These are phyloP conservation scores for Ennomos quercinarius DNA, from an alignment of 2,888 invertebrate genomes.

Conservation along the genomic window DNA sequence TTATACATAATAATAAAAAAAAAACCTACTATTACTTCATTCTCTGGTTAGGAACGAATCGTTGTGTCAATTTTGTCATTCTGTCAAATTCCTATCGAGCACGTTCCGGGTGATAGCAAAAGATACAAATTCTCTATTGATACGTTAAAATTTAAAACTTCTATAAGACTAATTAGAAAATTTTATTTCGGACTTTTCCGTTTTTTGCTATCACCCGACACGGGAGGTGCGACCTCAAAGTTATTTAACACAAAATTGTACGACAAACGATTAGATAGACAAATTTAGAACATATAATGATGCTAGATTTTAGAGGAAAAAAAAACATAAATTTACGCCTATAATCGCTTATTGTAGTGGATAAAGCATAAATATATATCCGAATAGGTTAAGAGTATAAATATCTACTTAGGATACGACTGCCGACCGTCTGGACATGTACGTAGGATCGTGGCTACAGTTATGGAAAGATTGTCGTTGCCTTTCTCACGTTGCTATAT, in stretches of 20 bases:
- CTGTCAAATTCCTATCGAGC: slow-evolving; percentile 63
- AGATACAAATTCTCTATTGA: slow-evolving; percentile 40
- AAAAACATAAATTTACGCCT: slow-evolving; percentile 63
- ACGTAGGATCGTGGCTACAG: slow-evolving; percentile 4
- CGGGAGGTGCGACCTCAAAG: slow-evolving; percentile 66
- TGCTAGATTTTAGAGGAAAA: slow-evolving; percentile 60
- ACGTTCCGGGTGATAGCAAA: slow-evolving; percentile 29
- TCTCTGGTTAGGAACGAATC: slow-evolving; percentile 54
- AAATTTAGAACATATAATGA: slow-evolving; percentile 70
- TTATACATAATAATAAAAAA: slow-evolving; percentile 58
- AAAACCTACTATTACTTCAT: slow-evolving; percentile 47
- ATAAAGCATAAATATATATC: slow-evolving; percentile 62
- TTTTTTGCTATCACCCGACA: slow-evolving; percentile 29
- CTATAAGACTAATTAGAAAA: slow-evolving; percentile 43
- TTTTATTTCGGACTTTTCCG: slow-evolving; percentile 36
- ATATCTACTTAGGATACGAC: slow-evolving; percentile 40
- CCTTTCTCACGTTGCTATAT: slow-evolving; percentile 66
- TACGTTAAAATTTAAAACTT: slow-evolving; percentile 42
- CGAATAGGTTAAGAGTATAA: slow-evolving; percentile 37
- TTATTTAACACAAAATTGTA: slow-evolving; percentile 62
- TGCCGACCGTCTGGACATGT: slow-evolving; percentile 46
- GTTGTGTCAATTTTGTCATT: slow-evolving; percentile 76
- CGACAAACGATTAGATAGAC: slow-evolving; percentile 70
- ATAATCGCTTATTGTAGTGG: slow-evolving; percentile 65
- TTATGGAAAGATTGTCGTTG: slow-evolving; percentile 51